phyloP scores from a whole-genome alignment of 2,113 vertebrate genomes.

The Ibidorhyncha struthersii region DNA sequence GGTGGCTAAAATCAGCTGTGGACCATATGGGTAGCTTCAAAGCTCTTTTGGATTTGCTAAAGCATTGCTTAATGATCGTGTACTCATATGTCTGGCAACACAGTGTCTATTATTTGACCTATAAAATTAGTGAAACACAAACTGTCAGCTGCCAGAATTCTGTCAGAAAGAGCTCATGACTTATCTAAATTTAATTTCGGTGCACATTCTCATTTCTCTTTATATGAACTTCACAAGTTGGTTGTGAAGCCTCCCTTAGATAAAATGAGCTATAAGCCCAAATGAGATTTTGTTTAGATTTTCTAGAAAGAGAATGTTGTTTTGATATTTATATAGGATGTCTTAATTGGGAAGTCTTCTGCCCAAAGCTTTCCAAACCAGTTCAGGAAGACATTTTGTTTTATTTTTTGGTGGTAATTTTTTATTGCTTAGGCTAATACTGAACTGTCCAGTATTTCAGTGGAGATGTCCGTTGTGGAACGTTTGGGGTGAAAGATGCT shows the following conservation, averaged over 20 bases:
- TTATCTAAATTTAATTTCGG: neutral
- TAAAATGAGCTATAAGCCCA: neutral
- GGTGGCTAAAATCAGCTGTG: constrained; percentile 32
- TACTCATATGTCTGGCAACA: neutral
- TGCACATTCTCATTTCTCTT: neutral
- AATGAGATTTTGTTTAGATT: neutral
- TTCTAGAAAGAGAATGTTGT: neutral
- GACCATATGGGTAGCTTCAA: constrained; percentile 26
- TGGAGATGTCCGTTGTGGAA: neutral
- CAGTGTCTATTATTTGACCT: constrained; percentile 21
- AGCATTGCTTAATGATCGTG: neutral
- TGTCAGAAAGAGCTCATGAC: neutral
- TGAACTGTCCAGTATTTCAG: neutral
- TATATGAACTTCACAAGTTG: neutral
- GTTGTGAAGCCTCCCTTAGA: neutral
- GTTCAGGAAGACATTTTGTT: neutral
- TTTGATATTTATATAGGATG: neutral
- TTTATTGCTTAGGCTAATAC: neutral
- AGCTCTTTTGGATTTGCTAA: constrained; percentile 41
- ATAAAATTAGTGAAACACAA: constrained; percentile 14
- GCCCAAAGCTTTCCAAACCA: neutral
- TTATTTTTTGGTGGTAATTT: neutral
- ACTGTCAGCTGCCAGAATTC: neutral
- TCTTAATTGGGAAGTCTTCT: neutral
- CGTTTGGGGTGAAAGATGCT: neutral